These are phyloP conservation scores for Calcarius lapponicus DNA, from an alignment of 2,797 vertebrate species.

Conservation along the genomic window DNA sequence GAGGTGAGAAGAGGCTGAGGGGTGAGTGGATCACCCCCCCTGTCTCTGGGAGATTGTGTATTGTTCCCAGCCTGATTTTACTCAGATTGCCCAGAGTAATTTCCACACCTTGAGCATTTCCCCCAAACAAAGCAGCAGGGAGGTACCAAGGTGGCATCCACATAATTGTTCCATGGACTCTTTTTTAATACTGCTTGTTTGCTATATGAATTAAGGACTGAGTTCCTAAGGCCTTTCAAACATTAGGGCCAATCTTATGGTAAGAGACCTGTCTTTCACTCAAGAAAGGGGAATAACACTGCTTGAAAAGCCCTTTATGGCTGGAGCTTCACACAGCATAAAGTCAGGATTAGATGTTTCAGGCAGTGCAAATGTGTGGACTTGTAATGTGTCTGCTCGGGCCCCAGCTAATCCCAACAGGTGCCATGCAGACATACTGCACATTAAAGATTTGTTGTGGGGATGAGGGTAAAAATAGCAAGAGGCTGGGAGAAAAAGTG, in stretches of 20 bases:
- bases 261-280: slow-evolving; percentile 2
- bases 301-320: neutral
- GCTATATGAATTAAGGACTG: neutral
- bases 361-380: neutral
- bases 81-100: neutral
- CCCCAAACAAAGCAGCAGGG: neutral
- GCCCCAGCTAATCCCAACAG: slow-evolving; percentile 62
- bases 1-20: neutral
- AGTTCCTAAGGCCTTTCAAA: neutral
- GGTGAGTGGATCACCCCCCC: neutral
- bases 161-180: neutral
- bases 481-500: slow-evolving; percentile 14
- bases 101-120: neutral
- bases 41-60: neutral
- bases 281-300: slow-evolving; percentile 2
- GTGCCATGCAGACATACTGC: slow-evolving; percentile 56
- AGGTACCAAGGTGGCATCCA: neutral
- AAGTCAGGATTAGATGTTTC: slow-evolving; percentile 2
- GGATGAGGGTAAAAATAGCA: slow-evolving; percentile 65
- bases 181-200: slow-evolving; percentile 23
- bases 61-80: neutral
- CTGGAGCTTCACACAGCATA: neutral
- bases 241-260: neutral
- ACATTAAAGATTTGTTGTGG: slow-evolving; percentile 57
- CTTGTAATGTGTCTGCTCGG: neutral